Conservation (phyloP, 2,888 invertebrate genomes). For the Chymomyza procnemis region DNA sequence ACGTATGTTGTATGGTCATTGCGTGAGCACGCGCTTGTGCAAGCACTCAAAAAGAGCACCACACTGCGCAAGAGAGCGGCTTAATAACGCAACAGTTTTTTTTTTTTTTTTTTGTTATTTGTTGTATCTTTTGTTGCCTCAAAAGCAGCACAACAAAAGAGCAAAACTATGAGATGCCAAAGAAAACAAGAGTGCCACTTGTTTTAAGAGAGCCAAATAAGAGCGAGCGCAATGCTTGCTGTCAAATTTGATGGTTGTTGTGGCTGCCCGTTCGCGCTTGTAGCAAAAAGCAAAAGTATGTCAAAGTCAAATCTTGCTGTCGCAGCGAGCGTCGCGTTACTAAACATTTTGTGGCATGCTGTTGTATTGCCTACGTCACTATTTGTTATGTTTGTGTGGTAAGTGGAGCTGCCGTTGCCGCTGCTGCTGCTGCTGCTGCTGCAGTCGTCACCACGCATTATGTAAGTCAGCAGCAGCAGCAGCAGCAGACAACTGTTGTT, state of each 20-base stretch:
- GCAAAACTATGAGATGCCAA: conserved; percentile 33
- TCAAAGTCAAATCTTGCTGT: conserved; percentile 74
- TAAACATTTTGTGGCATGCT: conserved; percentile 43
- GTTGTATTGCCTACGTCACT: conserved; percentile 44
- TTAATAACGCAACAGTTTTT: not conserved
- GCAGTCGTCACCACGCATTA: conserved; percentile 26
- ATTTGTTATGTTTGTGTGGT: conserved; percentile 69
- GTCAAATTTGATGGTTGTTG: conserved; percentile 37
- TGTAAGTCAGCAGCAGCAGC: conserved; percentile 51
- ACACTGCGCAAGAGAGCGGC: not conserved
- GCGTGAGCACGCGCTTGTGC: not conserved
- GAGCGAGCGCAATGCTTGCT: conserved; percentile 7
- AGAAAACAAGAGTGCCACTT: conserved; percentile 35
- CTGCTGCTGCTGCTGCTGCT: conserved; percentile 8
- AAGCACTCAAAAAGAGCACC: conserved; percentile 2
- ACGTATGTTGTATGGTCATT: not conserved
- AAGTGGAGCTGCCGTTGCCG: conserved; percentile 70
- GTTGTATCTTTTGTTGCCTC: not conserved
- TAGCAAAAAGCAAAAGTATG: conserved; percentile 69
- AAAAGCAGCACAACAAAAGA: not conserved
- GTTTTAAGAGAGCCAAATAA: not conserved
- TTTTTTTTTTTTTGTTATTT: not conserved
- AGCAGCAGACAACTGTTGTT: conserved; percentile 48
- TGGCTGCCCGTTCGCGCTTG: conserved; percentile 8
- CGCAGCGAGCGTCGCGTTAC: conserved; percentile 39